Evolutionary conservation across 2,797 vertebrate species (phyloP).

Genomic region (Todus mexicanus): DNA sequence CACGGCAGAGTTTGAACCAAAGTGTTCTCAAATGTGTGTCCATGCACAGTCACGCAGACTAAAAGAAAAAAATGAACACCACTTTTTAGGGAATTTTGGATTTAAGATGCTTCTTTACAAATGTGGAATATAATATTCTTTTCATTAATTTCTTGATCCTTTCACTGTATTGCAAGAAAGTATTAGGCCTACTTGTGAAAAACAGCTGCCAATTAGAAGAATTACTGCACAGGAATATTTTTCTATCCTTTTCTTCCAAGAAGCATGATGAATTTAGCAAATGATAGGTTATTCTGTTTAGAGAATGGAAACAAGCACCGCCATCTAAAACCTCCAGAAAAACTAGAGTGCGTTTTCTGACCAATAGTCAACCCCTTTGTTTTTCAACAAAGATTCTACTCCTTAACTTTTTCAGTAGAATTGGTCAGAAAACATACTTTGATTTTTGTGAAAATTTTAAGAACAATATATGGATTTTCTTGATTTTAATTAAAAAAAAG

Average conservation of each 20-base stretch:
- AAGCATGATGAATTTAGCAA: neutral
- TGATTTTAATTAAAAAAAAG: neutral
- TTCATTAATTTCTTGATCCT: neutral
- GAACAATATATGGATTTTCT: neutral
- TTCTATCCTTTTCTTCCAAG: neutral
- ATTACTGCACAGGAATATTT: neutral
- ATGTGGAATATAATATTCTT: neutral
- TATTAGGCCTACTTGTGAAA: neutral
- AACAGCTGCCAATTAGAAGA: neutral
- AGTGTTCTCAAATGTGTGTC: neutral
- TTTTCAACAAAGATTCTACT: neutral
- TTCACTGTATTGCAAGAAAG: neutral
- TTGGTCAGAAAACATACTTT: neutral
- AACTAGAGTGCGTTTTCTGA: neutral
- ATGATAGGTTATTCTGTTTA: neutral
- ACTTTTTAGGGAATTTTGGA: neutral
- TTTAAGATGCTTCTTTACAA: neutral
- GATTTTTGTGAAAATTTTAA: neutral
- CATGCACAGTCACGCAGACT: neutral
- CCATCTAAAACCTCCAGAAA: neutral
- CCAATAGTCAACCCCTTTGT: neutral
- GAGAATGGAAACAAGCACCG: neutral
- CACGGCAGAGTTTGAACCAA: neutral
- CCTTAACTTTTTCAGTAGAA: neutral
- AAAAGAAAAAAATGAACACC: neutral